Percentiles rank a stretch among this genome's conserved stretches.
phyloP scores from a whole-genome alignment of 2,888 invertebrate species.

The Tineola bisselliella region DNA sequence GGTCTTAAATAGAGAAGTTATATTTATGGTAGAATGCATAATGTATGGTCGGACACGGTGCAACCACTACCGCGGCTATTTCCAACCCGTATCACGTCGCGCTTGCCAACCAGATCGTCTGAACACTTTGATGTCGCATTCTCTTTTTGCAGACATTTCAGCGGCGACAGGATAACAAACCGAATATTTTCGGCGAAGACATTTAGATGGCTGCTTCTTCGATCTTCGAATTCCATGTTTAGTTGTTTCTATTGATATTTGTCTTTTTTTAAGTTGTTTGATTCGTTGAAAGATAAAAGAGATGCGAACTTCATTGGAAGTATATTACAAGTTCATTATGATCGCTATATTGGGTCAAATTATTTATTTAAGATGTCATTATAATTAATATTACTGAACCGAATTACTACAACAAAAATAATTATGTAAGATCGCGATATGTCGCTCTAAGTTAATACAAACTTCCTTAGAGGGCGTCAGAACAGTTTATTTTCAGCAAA shows the following conservation, averaged over 20 bases:
- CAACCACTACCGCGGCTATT: slow-evolving; percentile 33
- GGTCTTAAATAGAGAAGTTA: neutral
- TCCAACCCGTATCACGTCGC: slow-evolving; percentile 60
- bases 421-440: neutral
- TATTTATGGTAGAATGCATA: neutral
- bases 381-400: neutral
- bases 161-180: slow-evolving; percentile 31
- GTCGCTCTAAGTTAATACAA: neutral
- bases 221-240: slow-evolving; percentile 5
- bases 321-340: too few species aligned
- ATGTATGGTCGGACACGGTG: slow-evolving; percentile 5
- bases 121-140: slow-evolving; percentile 61
- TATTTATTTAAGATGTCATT: neutral
- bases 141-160: slow-evolving; percentile 65
- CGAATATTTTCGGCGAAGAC: slow-evolving; percentile 52
- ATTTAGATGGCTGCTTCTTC: slow-evolving; percentile 9
- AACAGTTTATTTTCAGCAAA: slow-evolving; percentile 48
- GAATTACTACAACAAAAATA: neutral
- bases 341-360: too few species aligned
- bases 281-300: slow-evolving; percentile 4
- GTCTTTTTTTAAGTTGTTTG: neutral
- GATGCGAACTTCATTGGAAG: neutral
- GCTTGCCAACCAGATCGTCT: slow-evolving; percentile 43
- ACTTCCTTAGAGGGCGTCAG: slow-evolving; percentile 24
- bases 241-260: neutral